These are phyloP conservation scores for Crenuchus spilurus DNA, from an alignment of 2,797 vertebrate species.

Conservation along the genomic window DNA sequence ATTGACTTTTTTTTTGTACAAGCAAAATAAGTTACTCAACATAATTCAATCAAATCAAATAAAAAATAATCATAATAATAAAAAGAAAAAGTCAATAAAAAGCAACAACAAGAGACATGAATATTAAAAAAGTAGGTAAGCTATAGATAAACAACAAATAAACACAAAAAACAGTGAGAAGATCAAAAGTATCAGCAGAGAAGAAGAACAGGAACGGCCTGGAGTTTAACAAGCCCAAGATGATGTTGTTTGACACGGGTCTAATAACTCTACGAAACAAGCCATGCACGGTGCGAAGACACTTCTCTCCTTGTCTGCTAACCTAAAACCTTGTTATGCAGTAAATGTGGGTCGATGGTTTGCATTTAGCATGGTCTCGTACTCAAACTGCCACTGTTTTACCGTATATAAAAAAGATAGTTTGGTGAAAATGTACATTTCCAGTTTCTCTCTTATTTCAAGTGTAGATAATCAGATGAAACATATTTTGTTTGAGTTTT, in stretches of 20 bases:
- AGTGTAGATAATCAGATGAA: too few relatives aligned
- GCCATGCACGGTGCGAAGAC: constrained; percentile 39
- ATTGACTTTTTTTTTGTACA: constrained; percentile 82
- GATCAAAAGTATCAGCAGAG: constrained; percentile 67
- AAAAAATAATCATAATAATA: constrained; percentile 55
- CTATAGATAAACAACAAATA: constrained; percentile 30
- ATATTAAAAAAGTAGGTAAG: constrained; percentile 39
- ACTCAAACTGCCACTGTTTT: too few relatives aligned
- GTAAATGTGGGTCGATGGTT: neutral
- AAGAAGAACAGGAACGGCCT: constrained; percentile 43
- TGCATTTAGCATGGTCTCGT: too few relatives aligned
- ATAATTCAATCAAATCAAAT: constrained; percentile 71
- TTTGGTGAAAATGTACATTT: too few relatives aligned
- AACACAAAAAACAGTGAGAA: constrained; percentile 49
- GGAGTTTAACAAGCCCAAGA: constrained; percentile 6
- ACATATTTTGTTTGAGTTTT: too few relatives aligned
- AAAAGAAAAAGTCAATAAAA: constrained; percentile 54
- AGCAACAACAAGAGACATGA: constrained; percentile 24
- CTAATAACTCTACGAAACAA: constrained; percentile 34
- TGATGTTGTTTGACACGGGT: constrained; percentile 46
- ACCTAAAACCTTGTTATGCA: neutral
- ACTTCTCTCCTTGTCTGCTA: neutral
- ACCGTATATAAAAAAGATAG: too few relatives aligned
- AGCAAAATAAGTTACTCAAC: constrained; percentile 86
- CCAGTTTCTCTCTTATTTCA: too few relatives aligned